Evolutionary conservation across 2,113 vertebrate genomes (phyloP).

Genomic region (Hyperopisus bebe): DNA sequence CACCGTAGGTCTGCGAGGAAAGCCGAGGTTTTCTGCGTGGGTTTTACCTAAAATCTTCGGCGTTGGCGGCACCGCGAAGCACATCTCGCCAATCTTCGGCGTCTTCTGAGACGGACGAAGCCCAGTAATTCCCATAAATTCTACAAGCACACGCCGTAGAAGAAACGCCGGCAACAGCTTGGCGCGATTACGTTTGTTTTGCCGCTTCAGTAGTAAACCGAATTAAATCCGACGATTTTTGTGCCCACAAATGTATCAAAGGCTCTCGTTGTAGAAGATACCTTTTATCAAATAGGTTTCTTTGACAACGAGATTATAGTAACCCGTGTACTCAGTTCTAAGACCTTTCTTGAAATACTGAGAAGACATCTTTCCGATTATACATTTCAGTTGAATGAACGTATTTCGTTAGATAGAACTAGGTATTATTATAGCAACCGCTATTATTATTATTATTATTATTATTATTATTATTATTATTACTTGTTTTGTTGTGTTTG

Average conservation of each 20-base stretch:
- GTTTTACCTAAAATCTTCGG: neutral
- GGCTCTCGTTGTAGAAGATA: neutral
- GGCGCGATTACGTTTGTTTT: neutral
- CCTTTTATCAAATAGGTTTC: neutral
- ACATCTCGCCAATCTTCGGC: neutral
- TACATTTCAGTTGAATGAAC: neutral
- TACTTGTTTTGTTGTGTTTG: neutral
- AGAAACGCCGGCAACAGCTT: neutral
- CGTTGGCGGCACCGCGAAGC: neutral
- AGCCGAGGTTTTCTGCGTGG: neutral
- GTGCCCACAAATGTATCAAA: neutral
- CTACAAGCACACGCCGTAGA: neutral
- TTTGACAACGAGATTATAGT: neutral
- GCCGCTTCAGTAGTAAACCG: neutral
- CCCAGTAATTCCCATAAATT: neutral
- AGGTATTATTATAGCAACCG: neutral
- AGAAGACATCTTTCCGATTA: neutral
- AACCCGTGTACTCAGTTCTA: neutral
- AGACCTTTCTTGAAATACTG: neutral
- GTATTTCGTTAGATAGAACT: neutral
- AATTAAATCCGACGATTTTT: neutral
- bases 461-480: neutral
- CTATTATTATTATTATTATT: neutral
- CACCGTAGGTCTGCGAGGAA: conserved; percentile 38
- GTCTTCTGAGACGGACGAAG: neutral